A percentile compares a stretch with the other conserved stretches of the same genome.
Evolutionary conservation across 2,888 invertebrate genomes (phyloP).

Genomic region (Eupithecia abbreviata): DNA sequence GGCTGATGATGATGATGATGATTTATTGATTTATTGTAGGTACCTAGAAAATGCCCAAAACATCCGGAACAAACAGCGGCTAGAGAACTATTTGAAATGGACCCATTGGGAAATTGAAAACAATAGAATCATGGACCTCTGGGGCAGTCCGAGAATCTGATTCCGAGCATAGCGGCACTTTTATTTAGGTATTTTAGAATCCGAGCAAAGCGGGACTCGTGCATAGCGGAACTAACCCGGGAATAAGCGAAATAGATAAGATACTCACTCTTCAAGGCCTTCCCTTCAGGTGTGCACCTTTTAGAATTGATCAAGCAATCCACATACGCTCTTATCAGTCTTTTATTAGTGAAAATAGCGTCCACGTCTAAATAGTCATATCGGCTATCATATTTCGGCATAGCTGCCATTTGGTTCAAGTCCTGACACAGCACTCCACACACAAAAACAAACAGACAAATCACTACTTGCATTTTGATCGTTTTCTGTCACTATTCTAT

Average conservation of each 20-base stretch:
- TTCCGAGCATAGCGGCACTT: too few species aligned
- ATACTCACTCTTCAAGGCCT: conserved; percentile 87
- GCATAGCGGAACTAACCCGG: too few species aligned
- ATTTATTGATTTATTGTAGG: too few species aligned
- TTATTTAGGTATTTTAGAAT: too few species aligned
- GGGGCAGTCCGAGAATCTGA: too few species aligned
- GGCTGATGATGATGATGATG: too few species aligned
- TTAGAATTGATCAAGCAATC: conserved; percentile 87
- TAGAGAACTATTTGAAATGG: background rate
- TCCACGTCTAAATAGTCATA: conserved; percentile 89
- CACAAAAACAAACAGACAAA: conserved; percentile 63
- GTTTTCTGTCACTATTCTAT: conserved; percentile 29
- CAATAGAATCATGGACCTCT: too few species aligned
- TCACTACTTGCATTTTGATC: conserved; percentile 65
- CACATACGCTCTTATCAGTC: conserved; percentile 88
- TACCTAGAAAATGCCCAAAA: too few species aligned
- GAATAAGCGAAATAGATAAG: background rate
- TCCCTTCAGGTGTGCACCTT: conserved; percentile 89
- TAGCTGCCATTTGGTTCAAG: conserved; percentile 60
- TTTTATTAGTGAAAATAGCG: conserved; percentile 86
- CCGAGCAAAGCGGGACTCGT: too few species aligned
- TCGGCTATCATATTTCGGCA: conserved; percentile 80
- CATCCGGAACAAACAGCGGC: too few species aligned
- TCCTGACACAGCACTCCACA: conserved; percentile 65
- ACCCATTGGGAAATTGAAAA: too few species aligned